These are phyloP conservation scores for Diachasma alloeum DNA, from an alignment of 1,140 invertebrate genomes.

Conservation along the genomic window DNA sequence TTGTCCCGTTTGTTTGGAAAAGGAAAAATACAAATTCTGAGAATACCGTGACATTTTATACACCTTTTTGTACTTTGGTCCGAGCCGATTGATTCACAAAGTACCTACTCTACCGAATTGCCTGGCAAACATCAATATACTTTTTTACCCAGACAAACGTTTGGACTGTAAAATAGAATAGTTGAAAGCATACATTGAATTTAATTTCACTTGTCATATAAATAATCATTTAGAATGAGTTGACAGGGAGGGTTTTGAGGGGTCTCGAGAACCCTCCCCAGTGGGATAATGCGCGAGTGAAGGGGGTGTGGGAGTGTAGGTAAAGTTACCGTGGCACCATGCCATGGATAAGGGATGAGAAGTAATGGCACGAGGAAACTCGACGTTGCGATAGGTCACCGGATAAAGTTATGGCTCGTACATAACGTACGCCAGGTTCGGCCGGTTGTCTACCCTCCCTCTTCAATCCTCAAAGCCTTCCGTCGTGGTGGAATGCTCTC, in stretches of 20 bases:
- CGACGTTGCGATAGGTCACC: slow-evolving; percentile 24
- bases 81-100: background rate
- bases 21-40: background rate
- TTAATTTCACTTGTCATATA: slow-evolving; percentile 5
- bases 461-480: background rate
- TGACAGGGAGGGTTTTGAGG: background rate
- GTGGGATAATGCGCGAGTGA: background rate
- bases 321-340: slow-evolving; percentile 25
- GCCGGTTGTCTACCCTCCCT: slow-evolving; percentile 3
- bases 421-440: slow-evolving; percentile 16
- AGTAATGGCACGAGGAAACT: slow-evolving; percentile 29
- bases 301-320: background rate
- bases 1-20: background rate
- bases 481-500: background rate
- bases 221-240: background rate
- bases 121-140: background rate
- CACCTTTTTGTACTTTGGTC: background rate
- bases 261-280: background rate
- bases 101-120: background rate
- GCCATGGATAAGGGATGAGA: slow-evolving; percentile 28
- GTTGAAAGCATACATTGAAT: background rate
- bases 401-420: slow-evolving; percentile 28
- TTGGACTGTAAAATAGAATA: background rate
- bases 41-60: background rate
- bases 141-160: background rate